These are phyloP conservation scores for Macrosoma leucophasiata DNA, from an alignment of 2,888 invertebrate species.

Conservation along the genomic window DNA sequence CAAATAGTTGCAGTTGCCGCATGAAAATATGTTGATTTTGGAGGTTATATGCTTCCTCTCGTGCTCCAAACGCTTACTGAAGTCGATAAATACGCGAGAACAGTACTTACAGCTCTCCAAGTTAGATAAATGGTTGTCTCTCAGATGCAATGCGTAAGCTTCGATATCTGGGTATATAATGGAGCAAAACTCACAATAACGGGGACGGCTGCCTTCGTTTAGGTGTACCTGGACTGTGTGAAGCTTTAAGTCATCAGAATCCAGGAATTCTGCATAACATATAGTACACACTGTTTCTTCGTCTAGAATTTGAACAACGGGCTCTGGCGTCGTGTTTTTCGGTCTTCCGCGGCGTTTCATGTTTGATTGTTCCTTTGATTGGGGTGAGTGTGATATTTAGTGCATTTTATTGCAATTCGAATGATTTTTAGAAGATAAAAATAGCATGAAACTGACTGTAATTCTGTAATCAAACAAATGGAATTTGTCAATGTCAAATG, in stretches of 20 bases:
- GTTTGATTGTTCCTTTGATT: no score
- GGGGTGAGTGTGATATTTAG: no score
- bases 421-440: no score
- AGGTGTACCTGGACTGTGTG: conserved; percentile 47
- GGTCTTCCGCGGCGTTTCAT: no score
- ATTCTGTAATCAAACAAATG: no score
- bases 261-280: conserved; percentile 54
- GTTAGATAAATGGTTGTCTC: conserved; percentile 36
- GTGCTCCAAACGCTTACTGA: conserved; percentile 29
- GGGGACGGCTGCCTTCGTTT: conserved; percentile 9
- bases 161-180: conserved; percentile 31
- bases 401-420: no score
- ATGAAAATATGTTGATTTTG: conserved; percentile 27
- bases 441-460: no score
- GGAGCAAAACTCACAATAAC: conserved; percentile 42
- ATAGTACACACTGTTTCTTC: conserved; percentile 40
- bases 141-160: conserved; percentile 41
- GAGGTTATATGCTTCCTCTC: conserved; percentile 35
- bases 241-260: conserved; percentile 43
- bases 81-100: conserved; percentile 35
- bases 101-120: conserved; percentile 44
- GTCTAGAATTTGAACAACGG: conserved; percentile 13
- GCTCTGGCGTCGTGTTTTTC: no score
- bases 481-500: no score
- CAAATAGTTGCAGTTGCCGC: conserved; percentile 40